Base-by-base conservation (phyloP, 2,113 vertebrate species). In the Motacilla alba region DNA sequence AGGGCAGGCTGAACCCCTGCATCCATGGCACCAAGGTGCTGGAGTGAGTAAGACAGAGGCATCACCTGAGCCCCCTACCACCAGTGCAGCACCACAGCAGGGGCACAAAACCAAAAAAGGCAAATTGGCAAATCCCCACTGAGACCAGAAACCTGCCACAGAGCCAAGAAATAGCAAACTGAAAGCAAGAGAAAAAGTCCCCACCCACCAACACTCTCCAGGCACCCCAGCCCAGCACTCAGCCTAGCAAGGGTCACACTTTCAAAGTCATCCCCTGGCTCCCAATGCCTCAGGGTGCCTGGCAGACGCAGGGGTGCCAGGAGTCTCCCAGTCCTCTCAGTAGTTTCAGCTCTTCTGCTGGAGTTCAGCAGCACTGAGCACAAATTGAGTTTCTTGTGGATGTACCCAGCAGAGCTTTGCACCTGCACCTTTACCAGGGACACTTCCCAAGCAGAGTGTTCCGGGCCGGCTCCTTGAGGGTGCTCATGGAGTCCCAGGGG, bases 21-120 rank as follows among this genome's bases (percentile, higher is more conserved):
- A 7, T 13, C 0, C 0, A 2, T 8, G 49, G 53, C 74, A 74
- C 15, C 6, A 7, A 27, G 30, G 27, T 2, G 2, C 27, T 27
- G 33, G 14, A 11, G 12, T 23, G 20, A 49, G 18, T 2, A 23
- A 69, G 31, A 9, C 59, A 33, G 31, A 63, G 55, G 18, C 31
- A 52, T 16, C 6, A 2, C 15, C 39, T 6, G 1, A 84, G 30
- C 18, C 13, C 35, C 7, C 9, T 2, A 0, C 14, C 2, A 1
- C 33, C 68, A 13, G 7, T 0, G 1, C 2, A 56, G 56, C 70
- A 44, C 39, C 1, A 1, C 31, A 27, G 46, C 53, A 74, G 60
- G 1, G 1, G 33, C 18, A 59, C 13, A 35, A 31, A 68, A 30
- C 17, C 11, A n/a, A 68, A 68, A 82, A 67, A 46, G 21, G 28